Percentiles rank a stretch among this genome's conserved stretches.
Conservation (phyloP, 2,888 invertebrate genomes). For the Octodonta nipae region DNA sequence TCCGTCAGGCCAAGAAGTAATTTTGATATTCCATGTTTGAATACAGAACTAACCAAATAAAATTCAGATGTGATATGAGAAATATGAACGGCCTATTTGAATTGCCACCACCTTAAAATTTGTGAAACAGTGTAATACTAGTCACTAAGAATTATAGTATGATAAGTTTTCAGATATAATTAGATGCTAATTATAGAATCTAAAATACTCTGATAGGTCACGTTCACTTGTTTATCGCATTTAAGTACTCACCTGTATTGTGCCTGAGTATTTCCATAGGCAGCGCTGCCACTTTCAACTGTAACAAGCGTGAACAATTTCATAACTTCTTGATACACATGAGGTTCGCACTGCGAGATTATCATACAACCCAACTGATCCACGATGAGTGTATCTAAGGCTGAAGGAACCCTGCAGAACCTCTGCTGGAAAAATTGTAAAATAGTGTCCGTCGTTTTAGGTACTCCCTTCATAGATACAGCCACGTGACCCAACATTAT, state of each 20-base stretch:
- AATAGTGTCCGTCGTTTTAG: constrained; percentile 88
- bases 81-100: too few relatives aligned
- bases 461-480: constrained; percentile 81
- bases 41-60: too few relatives aligned
- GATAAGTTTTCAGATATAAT: too few relatives aligned
- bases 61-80: too few relatives aligned
- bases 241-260: constrained; percentile 21
- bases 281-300: constrained; percentile 75
- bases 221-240: too few relatives aligned
- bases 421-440: constrained; percentile 93
- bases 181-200: too few relatives aligned
- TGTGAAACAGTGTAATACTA: too few relatives aligned
- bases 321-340: constrained; percentile 90
- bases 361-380: constrained; percentile 97
- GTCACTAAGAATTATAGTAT: too few relatives aligned
- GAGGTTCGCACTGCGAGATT: constrained; percentile 76
- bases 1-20: too few relatives aligned
- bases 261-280: constrained; percentile 48
- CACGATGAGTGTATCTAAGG: constrained; percentile 85
- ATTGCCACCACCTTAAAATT: too few relatives aligned
- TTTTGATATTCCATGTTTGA: too few relatives aligned
- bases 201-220: too few relatives aligned
- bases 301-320: constrained; percentile 94
- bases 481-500: constrained; percentile 95
- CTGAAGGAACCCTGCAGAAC: constrained; percentile 84